Evolutionary conservation across 2,888 invertebrate genomes (phyloP), one percentile per base, ranked within the genome.

Genomic region (Himalopsyche tibetana): DNA sequence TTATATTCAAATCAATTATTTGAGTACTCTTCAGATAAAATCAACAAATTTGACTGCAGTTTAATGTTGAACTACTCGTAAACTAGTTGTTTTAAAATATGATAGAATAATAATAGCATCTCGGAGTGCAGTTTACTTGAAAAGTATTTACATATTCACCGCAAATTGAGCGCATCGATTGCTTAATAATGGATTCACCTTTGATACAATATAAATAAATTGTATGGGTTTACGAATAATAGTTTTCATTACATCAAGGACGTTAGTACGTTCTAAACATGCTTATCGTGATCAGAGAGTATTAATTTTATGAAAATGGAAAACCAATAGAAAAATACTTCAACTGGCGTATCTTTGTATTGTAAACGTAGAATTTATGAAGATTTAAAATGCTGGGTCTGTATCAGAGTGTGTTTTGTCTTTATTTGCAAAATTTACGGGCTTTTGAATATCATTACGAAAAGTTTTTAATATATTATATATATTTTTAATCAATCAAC

Each of bases 131-230:
- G 79, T 36, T 79, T 79, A 79, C 19, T 79, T 5, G 36, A 15
- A 8, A 79, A 28, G 36, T n/a, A 79, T 79, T 0, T 17, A 79
- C 28, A 56, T 19, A 56, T 79, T 79, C 40, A 4, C 79, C 17
- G 79, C 40, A 79, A 79, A 79, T 79, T 79, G 79, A 38, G 36
- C 36, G 79, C 79, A 40, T 36, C 79, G 36, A 28, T 38, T 79
- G 40, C 38, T 9, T 5, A 79, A 79, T 79, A 85, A 56, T 56
- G 56, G n/a, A 56, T 56, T 19, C n/a, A 6, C 56, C 56, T 17
- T 56, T 56, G 2, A 56, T n/a, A 19, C 56, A 56, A 56, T n/a
- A 56, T 56, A 56, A 19, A n/a, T 56, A 9, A n/a, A n/a, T 56
- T n/a, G n/a, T 56, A 56, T 56, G n/a, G 56, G 9, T n/a, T n/a